phyloP scores from a whole-genome alignment of 2,888 invertebrate genomes.

The Ornithoptera alexandrae region DNA sequence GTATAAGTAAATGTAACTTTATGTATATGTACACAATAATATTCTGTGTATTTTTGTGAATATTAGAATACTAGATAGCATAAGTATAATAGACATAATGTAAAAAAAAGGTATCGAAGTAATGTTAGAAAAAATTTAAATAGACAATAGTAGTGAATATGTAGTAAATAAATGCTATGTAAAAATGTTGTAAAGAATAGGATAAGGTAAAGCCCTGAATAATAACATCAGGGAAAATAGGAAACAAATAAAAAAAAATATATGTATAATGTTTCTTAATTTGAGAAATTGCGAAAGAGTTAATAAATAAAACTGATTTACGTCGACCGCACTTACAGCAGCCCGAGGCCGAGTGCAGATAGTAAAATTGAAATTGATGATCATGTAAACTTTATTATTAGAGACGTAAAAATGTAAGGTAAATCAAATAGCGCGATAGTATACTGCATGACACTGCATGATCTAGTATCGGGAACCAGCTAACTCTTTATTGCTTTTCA shows the following conservation, averaged over 20 bases:
- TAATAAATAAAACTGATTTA: slow-evolving; percentile 60
- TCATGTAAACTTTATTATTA: slow-evolving; percentile 73
- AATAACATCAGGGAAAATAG: no score
- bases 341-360: slow-evolving; percentile 52
- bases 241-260: not conserved
- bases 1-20: no score
- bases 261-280: not conserved
- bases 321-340: slow-evolving; percentile 48
- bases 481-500: slow-evolving; percentile 70
- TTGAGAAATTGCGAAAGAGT: slow-evolving; percentile 39
- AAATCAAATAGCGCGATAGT: slow-evolving; percentile 60
- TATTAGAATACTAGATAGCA: no score
- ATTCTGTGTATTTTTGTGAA: no score
- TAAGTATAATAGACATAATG: no score
- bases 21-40: no score
- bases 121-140: no score
- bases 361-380: slow-evolving; percentile 75
- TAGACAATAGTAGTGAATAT: no score
- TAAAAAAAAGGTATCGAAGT: no score
- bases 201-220: no score
- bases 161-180: no score
- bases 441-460: slow-evolving; percentile 39
- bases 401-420: slow-evolving; percentile 66
- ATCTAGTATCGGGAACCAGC: slow-evolving; percentile 55
- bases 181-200: no score